These are phyloP conservation scores for Platygyra sinensis DNA, from an alignment of 64 coral and sea anemone species.

Conservation along the genomic window DNA sequence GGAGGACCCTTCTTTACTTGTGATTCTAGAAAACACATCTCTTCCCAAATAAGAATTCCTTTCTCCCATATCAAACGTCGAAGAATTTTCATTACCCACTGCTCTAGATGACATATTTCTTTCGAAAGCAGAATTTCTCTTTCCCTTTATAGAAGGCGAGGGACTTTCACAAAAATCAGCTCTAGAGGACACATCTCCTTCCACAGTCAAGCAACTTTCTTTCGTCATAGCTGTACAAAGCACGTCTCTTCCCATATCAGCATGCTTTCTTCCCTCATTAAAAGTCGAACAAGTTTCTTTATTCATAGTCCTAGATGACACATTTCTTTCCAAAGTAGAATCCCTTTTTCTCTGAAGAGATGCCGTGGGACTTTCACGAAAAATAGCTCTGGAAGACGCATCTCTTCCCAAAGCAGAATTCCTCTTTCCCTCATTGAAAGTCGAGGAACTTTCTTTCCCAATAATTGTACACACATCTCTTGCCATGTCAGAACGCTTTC, in stretches of 20 bases:
- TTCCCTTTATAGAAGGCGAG: neutral
- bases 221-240: neutral
- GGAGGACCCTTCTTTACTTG: neutral
- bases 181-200: neutral
- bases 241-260: neutral
- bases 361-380: too few species aligned
- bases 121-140: neutral
- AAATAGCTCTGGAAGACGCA: neutral
- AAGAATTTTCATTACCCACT: neutral
- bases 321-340: too few species aligned
- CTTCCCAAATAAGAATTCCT: neutral
- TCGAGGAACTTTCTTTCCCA: neutral
- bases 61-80: neutral
- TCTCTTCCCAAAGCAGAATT: neutral
- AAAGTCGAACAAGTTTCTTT: neutral
- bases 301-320: neutral
- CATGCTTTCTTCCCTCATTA: neutral
- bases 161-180: too few species aligned
- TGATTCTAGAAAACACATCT: neutral
- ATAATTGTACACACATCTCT: neutral
- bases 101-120: neutral
- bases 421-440: neutral
- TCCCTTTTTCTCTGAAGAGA: too few species aligned
- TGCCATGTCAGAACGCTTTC: neutral
- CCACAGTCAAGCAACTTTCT: neutral